Evolutionary conservation across 2,888 invertebrate species (phyloP).

Genomic region (Oeneis ivallda): DNA sequence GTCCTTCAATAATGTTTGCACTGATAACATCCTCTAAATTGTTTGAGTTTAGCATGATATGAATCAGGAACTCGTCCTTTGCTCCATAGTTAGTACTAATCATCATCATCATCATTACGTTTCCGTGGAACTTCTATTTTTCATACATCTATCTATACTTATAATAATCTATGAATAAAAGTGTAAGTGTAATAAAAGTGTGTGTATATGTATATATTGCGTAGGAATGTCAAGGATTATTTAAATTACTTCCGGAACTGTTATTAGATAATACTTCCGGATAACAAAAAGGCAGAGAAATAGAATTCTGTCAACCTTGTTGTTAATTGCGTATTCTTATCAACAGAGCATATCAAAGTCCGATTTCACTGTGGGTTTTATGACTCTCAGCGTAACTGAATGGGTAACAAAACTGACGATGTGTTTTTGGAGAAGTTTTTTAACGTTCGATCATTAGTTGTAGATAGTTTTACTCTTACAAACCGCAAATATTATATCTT

Average conservation of each 20-base stretch:
- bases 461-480: neutral
- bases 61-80: neutral
- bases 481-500: conserved; percentile 9
- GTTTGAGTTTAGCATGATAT: neutral
- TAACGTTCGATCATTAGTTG: conserved; percentile 3
- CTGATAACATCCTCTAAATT: too few species aligned
- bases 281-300: neutral
- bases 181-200: too few species aligned
- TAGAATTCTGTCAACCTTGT: neutral
- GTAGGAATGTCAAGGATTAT: conserved; percentile 16
- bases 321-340: neutral
- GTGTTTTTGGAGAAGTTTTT: neutral
- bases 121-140: neutral
- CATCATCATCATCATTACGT: neutral
- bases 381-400: neutral
- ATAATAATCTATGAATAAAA: conserved; percentile 2
- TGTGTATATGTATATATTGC: neutral
- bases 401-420: neutral
- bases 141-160: too few species aligned
- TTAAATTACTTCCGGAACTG: neutral
- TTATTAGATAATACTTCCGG: conserved; percentile 1
- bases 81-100: neutral
- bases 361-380: neutral
- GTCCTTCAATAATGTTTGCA: neutral
- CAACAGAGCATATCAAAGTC: neutral